These are phyloP conservation scores for Cherax destructor DNA, from an alignment of 1,140 invertebrate genomes.

Conservation along the genomic window DNA sequence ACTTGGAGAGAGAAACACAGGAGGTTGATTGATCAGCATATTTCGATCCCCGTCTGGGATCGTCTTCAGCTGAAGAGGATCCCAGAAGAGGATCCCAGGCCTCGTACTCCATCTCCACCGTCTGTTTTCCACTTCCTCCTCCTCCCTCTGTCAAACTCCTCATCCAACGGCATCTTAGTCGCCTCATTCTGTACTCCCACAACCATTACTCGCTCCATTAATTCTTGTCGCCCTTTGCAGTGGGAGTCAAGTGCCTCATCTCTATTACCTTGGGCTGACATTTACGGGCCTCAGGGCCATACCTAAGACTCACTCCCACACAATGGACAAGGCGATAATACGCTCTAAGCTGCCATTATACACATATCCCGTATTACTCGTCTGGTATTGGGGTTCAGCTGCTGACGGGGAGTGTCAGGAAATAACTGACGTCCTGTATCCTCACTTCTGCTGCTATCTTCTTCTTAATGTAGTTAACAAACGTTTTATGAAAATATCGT, in stretches of 20 bases:
- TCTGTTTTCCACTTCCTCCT: not conserved
- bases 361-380: not conserved
- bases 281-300: not conserved
- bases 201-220: not conserved
- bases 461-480: no score
- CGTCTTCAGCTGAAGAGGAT: no score
- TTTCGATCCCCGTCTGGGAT: no score
- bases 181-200: slow-evolving; percentile 6
- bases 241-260: slow-evolving; percentile 1
- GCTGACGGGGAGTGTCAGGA: no score
- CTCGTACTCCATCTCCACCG: no score
- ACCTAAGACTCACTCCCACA: not conserved
- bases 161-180: not conserved
- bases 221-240: slow-evolving; percentile 6
- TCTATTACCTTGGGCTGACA: slow-evolving; percentile 7
- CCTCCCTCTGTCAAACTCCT: not conserved
- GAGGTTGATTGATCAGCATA: no score
- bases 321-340: not conserved
- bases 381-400: no score
- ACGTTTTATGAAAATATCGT: no score
- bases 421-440: no score
- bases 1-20: no score
- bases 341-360: not conserved
- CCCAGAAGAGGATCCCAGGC: no score
- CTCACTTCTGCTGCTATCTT: no score